Evolutionary conservation across 2,888 invertebrate species (phyloP), one percentile per base, ranked within the genome.

Genomic region (Vannuccia rotundouncinata): DNA sequence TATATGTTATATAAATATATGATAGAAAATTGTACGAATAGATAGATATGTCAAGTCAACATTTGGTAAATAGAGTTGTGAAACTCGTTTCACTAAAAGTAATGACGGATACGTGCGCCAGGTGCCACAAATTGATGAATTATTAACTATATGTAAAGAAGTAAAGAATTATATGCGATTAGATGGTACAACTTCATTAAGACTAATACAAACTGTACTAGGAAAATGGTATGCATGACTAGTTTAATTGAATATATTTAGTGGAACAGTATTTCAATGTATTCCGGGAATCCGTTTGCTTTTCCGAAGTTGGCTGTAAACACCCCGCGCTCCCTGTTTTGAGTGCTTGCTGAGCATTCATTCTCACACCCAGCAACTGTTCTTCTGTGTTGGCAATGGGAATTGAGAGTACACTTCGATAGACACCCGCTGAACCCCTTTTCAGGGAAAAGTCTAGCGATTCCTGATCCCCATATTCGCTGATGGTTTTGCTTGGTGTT

Each of bases 231-330:
- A n/a, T n/a, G n/a, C n/a, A 45, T 45, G 25, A 66, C 25, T 66
- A 66, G 25, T 66, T 66, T 66, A 66, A 22, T 66, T 66, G 2
- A 2, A 66, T 66, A 22, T 66, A 66, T 66, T 66, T 66, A n/a
- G 25, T 13, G 17, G 66, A 66, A 22, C 66, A 66, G 66, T 66
- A 66, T 22, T 66, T 66, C 25, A 66, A 22, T 22, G 66, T 66
- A 22, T 66, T 66, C 17, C 66, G 2, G 25, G 66, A 66, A 2
- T 66, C 66, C 22, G 66, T 5, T 5, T 22, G 2, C 10, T 5
- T 13, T 22, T 17, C 22, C 5, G 66, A 66, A 17, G 45, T 45
- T 17, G 66, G 66, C 2, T 66, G 13, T 2, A 66, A 22, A 66
- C 66, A 66, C 25, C 66, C 66, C 10, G 66, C 25, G 22, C 66